These are phyloP conservation scores for Sphaerophoria taeniata DNA, from an alignment of 2,888 invertebrate species.

Conservation along the genomic window DNA sequence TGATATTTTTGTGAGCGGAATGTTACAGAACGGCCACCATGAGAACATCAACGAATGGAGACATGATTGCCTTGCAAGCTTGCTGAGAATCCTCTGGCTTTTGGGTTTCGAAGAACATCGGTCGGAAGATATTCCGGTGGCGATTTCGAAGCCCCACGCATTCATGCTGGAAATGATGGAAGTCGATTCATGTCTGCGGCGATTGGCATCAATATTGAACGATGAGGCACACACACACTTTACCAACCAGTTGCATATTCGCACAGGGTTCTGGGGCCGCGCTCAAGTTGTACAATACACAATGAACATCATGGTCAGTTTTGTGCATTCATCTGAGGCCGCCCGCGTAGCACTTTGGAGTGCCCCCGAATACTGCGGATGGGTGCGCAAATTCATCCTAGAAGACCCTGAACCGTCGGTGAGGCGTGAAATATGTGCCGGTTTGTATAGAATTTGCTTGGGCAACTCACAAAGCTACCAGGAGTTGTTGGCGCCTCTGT, in stretches of 20 bases:
- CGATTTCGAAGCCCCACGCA: constrained; percentile 85
- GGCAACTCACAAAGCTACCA: constrained; percentile 85
- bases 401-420: constrained; percentile 97
- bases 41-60: constrained; percentile 90
- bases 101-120: constrained; percentile 88
- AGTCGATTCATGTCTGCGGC: constrained; percentile 91
- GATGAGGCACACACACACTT: constrained; percentile 89
- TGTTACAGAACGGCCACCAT: constrained; percentile 90
- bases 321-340: constrained; percentile 93
- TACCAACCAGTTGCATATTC: constrained; percentile 88
- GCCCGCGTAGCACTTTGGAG: constrained; percentile 91
- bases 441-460: constrained; percentile 93
- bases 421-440: constrained; percentile 95
- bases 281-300: constrained; percentile 96
- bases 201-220: constrained; percentile 93
- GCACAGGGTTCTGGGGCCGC: constrained; percentile 96
- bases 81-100: constrained; percentile 93
- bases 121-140: constrained; percentile 84
- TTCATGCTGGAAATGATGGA: constrained; percentile 92
- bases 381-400: constrained; percentile 92
- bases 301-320: constrained; percentile 95
- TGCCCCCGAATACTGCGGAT: constrained; percentile 89
- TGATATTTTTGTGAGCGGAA: constrained; percentile 95
- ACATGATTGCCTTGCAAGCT: constrained; percentile 95
- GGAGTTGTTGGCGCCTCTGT: constrained; percentile 89